Conservation (phyloP, 2,797 vertebrate species). For the Gymnoscopelus microlampas region DNA sequence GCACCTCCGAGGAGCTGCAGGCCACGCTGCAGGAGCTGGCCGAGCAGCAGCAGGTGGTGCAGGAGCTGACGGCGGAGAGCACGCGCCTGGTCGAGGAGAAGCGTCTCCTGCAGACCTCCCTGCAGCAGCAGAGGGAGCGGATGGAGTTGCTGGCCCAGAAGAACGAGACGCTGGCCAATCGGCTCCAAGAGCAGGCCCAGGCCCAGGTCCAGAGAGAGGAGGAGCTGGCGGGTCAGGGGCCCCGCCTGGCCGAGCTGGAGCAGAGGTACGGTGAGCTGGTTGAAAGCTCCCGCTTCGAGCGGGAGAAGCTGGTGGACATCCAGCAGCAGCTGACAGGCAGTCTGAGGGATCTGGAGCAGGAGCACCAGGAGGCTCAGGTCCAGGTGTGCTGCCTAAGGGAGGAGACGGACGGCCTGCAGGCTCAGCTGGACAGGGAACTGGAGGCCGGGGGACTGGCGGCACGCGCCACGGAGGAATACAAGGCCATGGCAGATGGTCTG, state of each 20-base stretch:
- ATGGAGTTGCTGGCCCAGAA: slow-evolving; percentile 90
- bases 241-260: slow-evolving; percentile 87
- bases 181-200: slow-evolving; percentile 87
- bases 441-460: slow-evolving; percentile 65
- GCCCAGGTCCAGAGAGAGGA: slow-evolving; percentile 83
- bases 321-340: slow-evolving; percentile 95
- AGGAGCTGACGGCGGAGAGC: slow-evolving; percentile 94
- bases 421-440: slow-evolving; percentile 81
- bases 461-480: slow-evolving; percentile 83
- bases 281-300: slow-evolving; percentile 91
- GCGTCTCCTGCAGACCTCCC: slow-evolving; percentile 90
- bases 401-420: slow-evolving; percentile 83
- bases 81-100: slow-evolving; percentile 92
- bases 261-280: slow-evolving; percentile 89
- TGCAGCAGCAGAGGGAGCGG: slow-evolving; percentile 90
- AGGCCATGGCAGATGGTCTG: slow-evolving; percentile 78
- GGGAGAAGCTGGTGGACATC: slow-evolving; percentile 94
- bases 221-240: slow-evolving; percentile 77
- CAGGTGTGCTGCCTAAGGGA: slow-evolving; percentile 82
- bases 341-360: slow-evolving; percentile 88
- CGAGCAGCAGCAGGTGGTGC: slow-evolving; percentile 96
- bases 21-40: slow-evolving; percentile 95
- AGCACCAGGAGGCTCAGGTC: slow-evolving; percentile 87
- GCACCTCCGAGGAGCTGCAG: slow-evolving; percentile 94
- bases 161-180: slow-evolving; percentile 86